Percentiles rank a stretch among this genome's conserved stretches.
Conservation (phyloP, 2,113 vertebrate species). For the Silurus glanis region DNA sequence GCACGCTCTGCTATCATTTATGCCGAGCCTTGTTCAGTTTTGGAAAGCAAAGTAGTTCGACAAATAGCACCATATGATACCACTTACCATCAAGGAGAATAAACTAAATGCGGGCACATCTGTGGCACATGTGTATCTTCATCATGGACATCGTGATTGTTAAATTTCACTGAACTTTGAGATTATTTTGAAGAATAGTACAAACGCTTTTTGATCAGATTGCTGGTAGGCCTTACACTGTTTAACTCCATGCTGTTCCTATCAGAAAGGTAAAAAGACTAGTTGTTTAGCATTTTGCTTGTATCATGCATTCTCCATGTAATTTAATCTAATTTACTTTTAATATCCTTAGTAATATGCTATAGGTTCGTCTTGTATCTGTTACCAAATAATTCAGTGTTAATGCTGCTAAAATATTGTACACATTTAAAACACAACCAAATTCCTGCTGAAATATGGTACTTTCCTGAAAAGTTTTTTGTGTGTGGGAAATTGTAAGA, state of each 20-base stretch:
- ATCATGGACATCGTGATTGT: conserved; percentile 63
- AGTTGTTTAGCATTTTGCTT: conserved; percentile 54
- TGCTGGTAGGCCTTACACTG: conserved; percentile 36
- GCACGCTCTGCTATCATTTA: neutral
- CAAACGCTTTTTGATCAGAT: conserved; percentile 70
- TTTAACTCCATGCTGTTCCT: conserved; percentile 46
- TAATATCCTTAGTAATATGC: conserved; percentile 4
- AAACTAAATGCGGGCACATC: conserved; percentile 50
- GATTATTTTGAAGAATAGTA: conserved; percentile 57
- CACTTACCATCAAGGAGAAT: conserved; percentile 52
- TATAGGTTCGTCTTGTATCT: neutral
- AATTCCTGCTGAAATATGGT: neutral
- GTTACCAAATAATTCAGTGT: conserved; percentile 26
- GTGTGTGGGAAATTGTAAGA: neutral
- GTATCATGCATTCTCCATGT: neutral
- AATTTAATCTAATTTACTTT: conserved; percentile 42
- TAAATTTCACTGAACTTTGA: conserved; percentile 64
- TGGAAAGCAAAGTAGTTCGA: conserved; percentile 51
- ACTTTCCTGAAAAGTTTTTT: neutral
- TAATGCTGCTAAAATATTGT: neutral
- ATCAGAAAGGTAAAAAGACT: conserved; percentile 50
- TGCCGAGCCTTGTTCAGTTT: conserved; percentile 35
- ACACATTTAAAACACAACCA: neutral
- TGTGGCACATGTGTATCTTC: conserved; percentile 69
- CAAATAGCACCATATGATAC: conserved; percentile 60